Percentiles rank a stretch among this genome's conserved stretches.
phyloP scores from a whole-genome alignment of 2,888 invertebrate genomes.

The Cephus sareptanus region DNA sequence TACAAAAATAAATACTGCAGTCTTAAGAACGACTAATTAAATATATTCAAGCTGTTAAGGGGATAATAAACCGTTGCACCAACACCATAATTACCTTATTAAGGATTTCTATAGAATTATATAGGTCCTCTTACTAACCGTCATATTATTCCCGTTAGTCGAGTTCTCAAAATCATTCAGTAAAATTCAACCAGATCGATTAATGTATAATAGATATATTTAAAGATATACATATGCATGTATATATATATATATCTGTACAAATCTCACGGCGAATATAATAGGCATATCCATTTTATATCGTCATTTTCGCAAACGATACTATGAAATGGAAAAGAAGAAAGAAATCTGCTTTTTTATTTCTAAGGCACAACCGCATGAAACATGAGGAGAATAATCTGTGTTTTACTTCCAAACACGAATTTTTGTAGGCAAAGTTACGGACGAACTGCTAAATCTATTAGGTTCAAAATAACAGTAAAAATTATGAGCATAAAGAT shows the following conservation, averaged over 20 bases:
- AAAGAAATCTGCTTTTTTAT: background rate
- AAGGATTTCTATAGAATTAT: slow-evolving; percentile 24
- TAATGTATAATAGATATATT: background rate
- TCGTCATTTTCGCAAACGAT: background rate
- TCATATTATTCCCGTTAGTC: background rate
- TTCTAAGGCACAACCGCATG: background rate
- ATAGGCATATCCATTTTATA: background rate
- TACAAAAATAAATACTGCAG: slow-evolving; percentile 63
- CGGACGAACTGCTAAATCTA: background rate
- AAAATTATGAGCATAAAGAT: no score
- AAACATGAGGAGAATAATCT: background rate
- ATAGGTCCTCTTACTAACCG: slow-evolving; percentile 15
- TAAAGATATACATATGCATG: background rate
- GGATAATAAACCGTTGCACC: slow-evolving; percentile 53
- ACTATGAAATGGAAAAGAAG: background rate
- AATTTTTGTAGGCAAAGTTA: background rate
- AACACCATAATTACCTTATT: slow-evolving; percentile 49
- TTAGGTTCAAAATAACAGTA: no score
- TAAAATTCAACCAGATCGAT: background rate
- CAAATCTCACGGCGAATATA: background rate
- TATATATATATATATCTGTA: background rate
- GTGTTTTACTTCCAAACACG: background rate
- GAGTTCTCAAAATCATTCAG: background rate
- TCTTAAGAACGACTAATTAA: slow-evolving; percentile 48
- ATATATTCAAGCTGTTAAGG: slow-evolving; percentile 48